Base-by-base conservation (phyloP, 2,888 invertebrate genomes). In the Archaeoteleia sp. region DNA sequence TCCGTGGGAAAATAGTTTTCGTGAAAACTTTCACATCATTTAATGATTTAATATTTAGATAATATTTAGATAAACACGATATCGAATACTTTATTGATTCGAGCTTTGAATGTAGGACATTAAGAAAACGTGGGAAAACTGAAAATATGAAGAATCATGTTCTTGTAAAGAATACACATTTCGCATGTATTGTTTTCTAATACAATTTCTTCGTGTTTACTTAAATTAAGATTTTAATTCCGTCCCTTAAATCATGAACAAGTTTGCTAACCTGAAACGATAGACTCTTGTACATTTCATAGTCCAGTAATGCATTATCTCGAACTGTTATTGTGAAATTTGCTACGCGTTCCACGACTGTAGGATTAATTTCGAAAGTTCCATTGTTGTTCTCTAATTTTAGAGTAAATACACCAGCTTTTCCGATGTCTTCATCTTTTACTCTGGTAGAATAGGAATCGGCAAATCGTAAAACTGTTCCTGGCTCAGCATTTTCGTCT, bases 291-390 rank as follows among this genome's bases (percentile, higher is more conserved):
- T 92, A 88, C 68, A 89, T 88, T 85, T 98, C 97, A 79, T 92
- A 97, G 86, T 97, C 96, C 71, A 97, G 88, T 75, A 93, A 87
- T 0, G 88, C 87, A 68, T 93, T 93, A 82, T 96, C 93, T 63
- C 94, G 91, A 15, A 97, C 95, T 80, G 91, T 90, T 69, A 98
- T 91, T 46, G 92, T 88, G 81, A 96, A 96, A 74, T 91, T 91
- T 1, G 92, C 90, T 67, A 90, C 90, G 61, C 93, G 90, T 81
- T 95, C 93, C 0, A 93, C 93, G 1, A 94, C 93, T 23, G 91
- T 90, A 0, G 97, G 97, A 3, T 90, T 89, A 55, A 97, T 91
- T 83, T 95, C 95, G 81, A 97, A 97, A 1, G 95, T 95, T 25
- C 93, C 94, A 82, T 95, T 95, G 82, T 94, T 94, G 61, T 92